A percentile compares a stretch with the other conserved stretches of the same genome.
Conservation (phyloP, 1,140 invertebrate genomes). For the Pogonomyrmex californicus region DNA sequence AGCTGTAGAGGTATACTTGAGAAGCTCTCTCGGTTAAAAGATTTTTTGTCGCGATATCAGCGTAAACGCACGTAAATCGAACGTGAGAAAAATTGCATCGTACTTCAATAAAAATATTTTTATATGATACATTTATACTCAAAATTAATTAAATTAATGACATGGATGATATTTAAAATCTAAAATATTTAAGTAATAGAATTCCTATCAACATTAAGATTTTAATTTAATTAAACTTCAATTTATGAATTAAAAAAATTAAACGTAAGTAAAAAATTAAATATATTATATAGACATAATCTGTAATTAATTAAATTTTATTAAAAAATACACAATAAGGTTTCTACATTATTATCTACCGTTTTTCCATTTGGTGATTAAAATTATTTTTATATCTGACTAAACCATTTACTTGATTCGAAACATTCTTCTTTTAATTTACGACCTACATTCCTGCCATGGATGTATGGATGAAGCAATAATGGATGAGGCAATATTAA, state of each 20-base stretch:
- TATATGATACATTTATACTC: not conserved
- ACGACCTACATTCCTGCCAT: not conserved
- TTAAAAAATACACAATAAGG: not conserved
- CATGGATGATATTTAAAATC: not conserved
- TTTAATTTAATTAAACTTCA: not conserved
- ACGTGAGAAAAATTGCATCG: not conserved
- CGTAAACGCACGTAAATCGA: not conserved
- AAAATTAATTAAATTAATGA: not conserved
- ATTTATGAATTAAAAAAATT: not conserved
- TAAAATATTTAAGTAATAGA: not conserved
- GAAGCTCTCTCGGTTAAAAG: not conserved
- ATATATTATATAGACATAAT: not conserved
- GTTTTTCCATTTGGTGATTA: not conserved
- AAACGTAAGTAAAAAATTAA: not conserved
- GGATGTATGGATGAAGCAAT: not conserved
- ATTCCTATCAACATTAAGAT: not conserved
- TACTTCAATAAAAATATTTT: not conserved
- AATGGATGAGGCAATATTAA: slow-evolving; percentile 40
- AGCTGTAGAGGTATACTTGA: slow-evolving; percentile 19
- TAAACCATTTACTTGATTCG: not conserved
- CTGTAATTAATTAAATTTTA: slow-evolving; percentile 1
- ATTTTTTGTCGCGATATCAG: not conserved
- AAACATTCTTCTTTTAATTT: not conserved
- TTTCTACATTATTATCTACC: not conserved
- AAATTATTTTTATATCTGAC: not conserved